These are phyloP conservation scores for Pyralis farinalis DNA, from an alignment of 2,888 invertebrate species.

Conservation along the genomic window DNA sequence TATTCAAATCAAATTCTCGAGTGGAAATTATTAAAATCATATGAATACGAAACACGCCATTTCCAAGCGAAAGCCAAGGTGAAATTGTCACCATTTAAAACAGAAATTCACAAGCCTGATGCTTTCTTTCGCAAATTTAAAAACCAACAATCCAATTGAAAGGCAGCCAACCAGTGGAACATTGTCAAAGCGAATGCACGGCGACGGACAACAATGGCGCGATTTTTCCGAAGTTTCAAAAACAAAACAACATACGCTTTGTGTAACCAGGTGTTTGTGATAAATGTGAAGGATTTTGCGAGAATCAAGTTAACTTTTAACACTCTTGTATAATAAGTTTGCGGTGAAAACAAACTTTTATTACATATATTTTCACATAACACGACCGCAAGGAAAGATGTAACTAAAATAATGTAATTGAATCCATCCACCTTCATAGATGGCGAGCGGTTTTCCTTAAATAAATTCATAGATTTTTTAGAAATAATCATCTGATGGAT, in stretches of 20 bases:
- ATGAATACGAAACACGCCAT: neutral
- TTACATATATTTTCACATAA: too few species aligned
- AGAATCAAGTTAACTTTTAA: neutral
- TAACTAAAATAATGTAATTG: too few species aligned
- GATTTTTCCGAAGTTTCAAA: constrained; percentile 11
- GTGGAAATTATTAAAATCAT: neutral
- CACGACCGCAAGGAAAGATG: too few species aligned
- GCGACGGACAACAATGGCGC: constrained; percentile 15
- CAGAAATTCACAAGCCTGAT: constrained; percentile 12
- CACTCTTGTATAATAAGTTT: too few species aligned
- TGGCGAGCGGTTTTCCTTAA: too few species aligned
- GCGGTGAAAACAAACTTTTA: too few species aligned
- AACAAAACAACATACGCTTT: constrained; percentile 10
- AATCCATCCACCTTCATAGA: too few species aligned
- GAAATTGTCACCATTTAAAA: neutral
- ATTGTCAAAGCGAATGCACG: constrained; percentile 8
- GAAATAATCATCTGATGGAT: too few species aligned
- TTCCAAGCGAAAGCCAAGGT: neutral
- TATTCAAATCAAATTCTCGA: neutral
- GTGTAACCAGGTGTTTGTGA: constrained; percentile 14
- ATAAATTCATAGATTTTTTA: too few species aligned
- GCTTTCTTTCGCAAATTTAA: constrained; percentile 15
- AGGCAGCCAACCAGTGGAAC: constrained; percentile 16
- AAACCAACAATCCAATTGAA: constrained; percentile 13
- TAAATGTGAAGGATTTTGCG: constrained; percentile 7